phyloP scores from a whole-genome alignment of 2,888 invertebrate genomes.

The Drosophila sordidula region DNA sequence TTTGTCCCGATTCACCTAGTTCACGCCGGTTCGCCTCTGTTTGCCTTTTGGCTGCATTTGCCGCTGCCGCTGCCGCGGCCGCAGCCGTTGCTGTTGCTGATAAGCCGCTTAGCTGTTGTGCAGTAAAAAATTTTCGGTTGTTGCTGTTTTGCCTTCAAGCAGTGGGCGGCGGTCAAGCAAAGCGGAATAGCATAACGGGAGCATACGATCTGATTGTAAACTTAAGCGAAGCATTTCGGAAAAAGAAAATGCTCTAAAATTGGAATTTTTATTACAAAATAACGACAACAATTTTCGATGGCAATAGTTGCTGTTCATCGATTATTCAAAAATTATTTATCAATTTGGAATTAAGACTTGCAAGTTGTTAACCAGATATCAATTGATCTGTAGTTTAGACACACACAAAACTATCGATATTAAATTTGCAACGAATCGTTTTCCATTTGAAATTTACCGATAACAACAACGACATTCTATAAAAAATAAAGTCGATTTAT shows the following conservation, averaged over 20 bases:
- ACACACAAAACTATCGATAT: too few species aligned
- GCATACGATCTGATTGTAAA: constrained; percentile 39
- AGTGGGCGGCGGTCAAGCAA: constrained; percentile 42
- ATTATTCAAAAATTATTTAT: too few species aligned
- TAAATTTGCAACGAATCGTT: too few species aligned
- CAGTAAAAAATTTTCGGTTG: constrained; percentile 60
- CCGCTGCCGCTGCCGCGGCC: constrained; percentile 11
- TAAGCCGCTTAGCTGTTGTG: constrained; percentile 70
- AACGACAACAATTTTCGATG: too few species aligned
- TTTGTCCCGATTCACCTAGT: constrained; percentile 5
- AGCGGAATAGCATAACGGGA: constrained; percentile 38
- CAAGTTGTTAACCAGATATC: too few species aligned
- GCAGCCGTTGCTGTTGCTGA: constrained; percentile 27
- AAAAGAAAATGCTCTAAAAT: too few species aligned
- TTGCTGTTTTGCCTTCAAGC: constrained; percentile 34
- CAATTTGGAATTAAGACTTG: too few species aligned
- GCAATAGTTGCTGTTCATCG: too few species aligned
- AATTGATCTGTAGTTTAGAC: too few species aligned
- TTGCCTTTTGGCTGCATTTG: constrained; percentile 60
- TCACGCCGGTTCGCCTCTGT: constrained; percentile 22
- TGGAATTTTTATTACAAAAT: background rate
- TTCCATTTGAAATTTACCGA: too few species aligned
- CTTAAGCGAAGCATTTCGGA: constrained; percentile 11
- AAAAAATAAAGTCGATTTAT: too few species aligned
- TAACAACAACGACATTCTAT: too few species aligned